These are phyloP conservation scores for Pinctada fucata DNA, from an alignment of 2,888 invertebrate species.

Conservation along the genomic window DNA sequence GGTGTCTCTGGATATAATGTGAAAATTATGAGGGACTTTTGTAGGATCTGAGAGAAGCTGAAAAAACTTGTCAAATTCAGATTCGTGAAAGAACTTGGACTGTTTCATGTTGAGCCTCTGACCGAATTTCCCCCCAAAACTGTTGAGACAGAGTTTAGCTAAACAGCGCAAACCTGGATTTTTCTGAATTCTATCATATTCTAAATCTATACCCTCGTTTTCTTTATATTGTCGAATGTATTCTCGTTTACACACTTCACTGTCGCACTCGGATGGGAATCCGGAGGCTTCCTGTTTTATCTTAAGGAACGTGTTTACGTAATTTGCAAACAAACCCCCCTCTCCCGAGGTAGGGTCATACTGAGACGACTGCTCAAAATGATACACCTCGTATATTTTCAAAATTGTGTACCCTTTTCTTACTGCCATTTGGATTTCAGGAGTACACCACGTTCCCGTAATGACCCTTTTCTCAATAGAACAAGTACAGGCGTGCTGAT, in stretches of 20 bases:
- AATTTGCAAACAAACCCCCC: constrained; percentile 65
- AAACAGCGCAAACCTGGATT: constrained; percentile 32
- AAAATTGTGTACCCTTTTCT: constrained; percentile 66
- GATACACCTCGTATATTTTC: constrained; percentile 70
- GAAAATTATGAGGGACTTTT: constrained; percentile 21
- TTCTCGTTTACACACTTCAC: constrained; percentile 44
- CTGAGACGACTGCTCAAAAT: constrained; percentile 42
- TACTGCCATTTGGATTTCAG: constrained; percentile 71
- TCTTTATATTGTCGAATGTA: constrained; percentile 47
- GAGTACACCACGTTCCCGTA: constrained; percentile 71
- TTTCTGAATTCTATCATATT: constrained; percentile 22
- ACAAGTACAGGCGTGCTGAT: constrained; percentile 64
- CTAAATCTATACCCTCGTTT: constrained; percentile 37
- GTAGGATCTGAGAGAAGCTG: constrained; percentile 16
- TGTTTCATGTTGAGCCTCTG: constrained; percentile 13
- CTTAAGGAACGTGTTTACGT: constrained; percentile 63
- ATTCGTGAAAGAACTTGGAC: constrained; percentile 18
- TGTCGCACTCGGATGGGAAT: constrained; percentile 48
- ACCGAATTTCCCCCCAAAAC: constrained; percentile 24
- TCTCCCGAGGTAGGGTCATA: constrained; percentile 44
- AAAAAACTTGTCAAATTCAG: constrained; percentile 20
- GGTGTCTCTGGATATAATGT: constrained; percentile 23
- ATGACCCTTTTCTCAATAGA: constrained; percentile 18
- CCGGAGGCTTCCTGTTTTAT: constrained; percentile 61
- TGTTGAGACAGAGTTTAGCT: constrained; percentile 30